A percentile compares a stretch with the other conserved stretches of the same genome.
Evolutionary conservation across 2,888 invertebrate genomes (phyloP).

Genomic region (Drepanosiphum platanoidis): DNA sequence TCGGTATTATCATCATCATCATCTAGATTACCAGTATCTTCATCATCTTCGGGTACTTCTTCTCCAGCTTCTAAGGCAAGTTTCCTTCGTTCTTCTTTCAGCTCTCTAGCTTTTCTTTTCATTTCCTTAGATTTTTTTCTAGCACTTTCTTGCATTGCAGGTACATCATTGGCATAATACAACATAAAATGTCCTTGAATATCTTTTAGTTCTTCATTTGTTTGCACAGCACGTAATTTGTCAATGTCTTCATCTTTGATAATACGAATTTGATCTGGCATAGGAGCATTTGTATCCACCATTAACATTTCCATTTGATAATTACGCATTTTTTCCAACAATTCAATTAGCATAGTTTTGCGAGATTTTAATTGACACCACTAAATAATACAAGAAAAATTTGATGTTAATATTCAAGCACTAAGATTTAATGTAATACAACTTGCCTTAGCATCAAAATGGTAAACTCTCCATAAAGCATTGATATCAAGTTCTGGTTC

Average conservation of each 20-base stretch:
- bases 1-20: constrained; percentile 71
- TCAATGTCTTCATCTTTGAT: constrained; percentile 88
- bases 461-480: constrained; percentile 98
- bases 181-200: constrained; percentile 92
- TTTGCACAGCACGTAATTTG: constrained; percentile 75
- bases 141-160: constrained; percentile 76
- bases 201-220: constrained; percentile 91
- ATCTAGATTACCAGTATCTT: constrained; percentile 74
- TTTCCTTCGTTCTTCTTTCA: constrained; percentile 68
- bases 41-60: constrained; percentile 64
- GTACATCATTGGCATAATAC: constrained; percentile 87
- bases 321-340: constrained; percentile 91
- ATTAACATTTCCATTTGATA: constrained; percentile 87
- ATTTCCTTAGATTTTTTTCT: constrained; percentile 75
- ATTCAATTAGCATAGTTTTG: constrained; percentile 81
- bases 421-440: neutral
- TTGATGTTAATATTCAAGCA: neutral
- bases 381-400: constrained; percentile 67
- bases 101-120: constrained; percentile 65
- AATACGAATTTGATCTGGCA: constrained; percentile 83
- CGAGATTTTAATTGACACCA: constrained; percentile 90
- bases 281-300: constrained; percentile 81
- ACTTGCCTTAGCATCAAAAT: constrained; percentile 86
- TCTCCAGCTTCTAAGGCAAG: constrained; percentile 66
- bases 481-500: constrained; percentile 93